Evolutionary conservation across 2,113 vertebrate genomes (phyloP).

Genomic region (Tonatia bakeri): DNA sequence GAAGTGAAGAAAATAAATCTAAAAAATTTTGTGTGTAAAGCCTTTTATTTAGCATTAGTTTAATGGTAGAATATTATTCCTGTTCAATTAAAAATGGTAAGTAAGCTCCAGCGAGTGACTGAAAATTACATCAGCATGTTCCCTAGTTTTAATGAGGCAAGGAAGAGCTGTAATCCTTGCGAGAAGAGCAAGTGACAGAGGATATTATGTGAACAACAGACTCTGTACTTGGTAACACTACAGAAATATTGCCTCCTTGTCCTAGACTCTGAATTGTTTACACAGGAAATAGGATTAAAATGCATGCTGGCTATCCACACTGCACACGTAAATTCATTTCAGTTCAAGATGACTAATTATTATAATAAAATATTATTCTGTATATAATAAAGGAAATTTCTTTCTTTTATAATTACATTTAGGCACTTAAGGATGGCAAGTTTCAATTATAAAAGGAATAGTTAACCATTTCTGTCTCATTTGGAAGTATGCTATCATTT

Average conservation of each 20-base stretch:
- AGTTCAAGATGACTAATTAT: slow-evolving; percentile 35
- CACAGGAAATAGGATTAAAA: slow-evolving; percentile 56
- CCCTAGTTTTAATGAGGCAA: slow-evolving; percentile 62
- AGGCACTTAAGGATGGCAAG: slow-evolving; percentile 37
- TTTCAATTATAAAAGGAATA: slow-evolving; percentile 56
- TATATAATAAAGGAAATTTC: slow-evolving; percentile 45
- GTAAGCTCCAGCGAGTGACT: slow-evolving; percentile 44
- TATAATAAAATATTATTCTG: slow-evolving; percentile 49
- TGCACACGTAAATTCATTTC: slow-evolving; percentile 14
- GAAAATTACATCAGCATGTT: slow-evolving; percentile 42
- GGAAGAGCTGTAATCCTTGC: slow-evolving; percentile 33
- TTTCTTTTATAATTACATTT: slow-evolving; percentile 52
- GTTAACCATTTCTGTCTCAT: slow-evolving; percentile 49
- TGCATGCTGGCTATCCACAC: neutral
- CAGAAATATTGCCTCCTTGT: slow-evolving; percentile 46
- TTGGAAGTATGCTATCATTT: slow-evolving; percentile 17
- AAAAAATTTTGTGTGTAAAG: too few relatives aligned
- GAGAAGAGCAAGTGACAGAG: slow-evolving; percentile 21
- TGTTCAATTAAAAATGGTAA: slow-evolving; percentile 45
- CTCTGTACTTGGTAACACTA: neutral
- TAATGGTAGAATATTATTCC: neutral
- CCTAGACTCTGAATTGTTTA: neutral
- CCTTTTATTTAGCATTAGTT: too few relatives aligned
- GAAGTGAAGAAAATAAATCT: neutral
- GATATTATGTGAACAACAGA: slow-evolving; percentile 7